phyloP scores from a whole-genome alignment of 2,113 vertebrate species.

The Diphyllodes magnificus region DNA sequence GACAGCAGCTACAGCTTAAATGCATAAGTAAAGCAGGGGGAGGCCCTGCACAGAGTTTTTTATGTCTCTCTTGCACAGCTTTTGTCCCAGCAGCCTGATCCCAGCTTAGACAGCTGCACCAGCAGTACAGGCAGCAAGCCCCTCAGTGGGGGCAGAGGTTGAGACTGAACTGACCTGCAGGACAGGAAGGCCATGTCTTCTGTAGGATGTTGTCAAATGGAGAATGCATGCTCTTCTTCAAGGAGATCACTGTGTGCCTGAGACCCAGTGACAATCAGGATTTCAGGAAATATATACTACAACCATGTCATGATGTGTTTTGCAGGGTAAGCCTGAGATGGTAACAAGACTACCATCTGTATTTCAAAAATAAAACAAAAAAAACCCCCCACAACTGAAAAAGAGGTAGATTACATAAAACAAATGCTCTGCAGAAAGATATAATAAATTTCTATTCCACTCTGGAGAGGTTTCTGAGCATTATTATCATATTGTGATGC shows the following conservation, averaged over 20 bases:
- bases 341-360: neutral
- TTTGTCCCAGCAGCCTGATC: neutral
- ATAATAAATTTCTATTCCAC: neutral
- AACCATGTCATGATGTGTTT: neutral
- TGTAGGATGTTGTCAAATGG: neutral
- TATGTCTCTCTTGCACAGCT: neutral
- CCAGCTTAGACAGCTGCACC: neutral
- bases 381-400: neutral
- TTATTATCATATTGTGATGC: neutral
- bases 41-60: neutral
- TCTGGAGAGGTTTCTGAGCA: neutral
- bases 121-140: neutral
- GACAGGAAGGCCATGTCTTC: neutral
- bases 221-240: neutral
- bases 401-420: neutral
- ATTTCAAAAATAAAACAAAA: neutral
- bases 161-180: neutral
- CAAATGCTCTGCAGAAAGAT: neutral
- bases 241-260: neutral
- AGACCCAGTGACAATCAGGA: neutral
- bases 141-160: neutral
- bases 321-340: neutral
- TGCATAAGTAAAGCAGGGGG: neutral
- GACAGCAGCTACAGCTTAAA: neutral
- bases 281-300: neutral